Conservation (phyloP, 1,140 invertebrate genomes). For the Hylaeus volcanicus region DNA sequence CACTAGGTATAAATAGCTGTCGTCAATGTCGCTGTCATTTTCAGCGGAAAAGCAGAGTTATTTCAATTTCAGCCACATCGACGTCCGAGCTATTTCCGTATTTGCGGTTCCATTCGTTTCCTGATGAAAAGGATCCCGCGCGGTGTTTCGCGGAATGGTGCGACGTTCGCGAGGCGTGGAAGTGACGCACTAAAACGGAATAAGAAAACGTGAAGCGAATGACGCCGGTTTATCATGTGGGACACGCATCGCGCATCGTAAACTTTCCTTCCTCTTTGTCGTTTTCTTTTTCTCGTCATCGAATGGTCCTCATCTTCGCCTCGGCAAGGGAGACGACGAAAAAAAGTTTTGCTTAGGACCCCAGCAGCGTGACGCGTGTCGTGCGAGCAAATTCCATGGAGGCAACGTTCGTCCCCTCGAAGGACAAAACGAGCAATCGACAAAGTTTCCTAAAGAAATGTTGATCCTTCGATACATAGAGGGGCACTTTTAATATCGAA, state of each 20-base stretch:
- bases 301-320: conserved; percentile 45
- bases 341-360: conserved; percentile 23
- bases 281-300: not conserved
- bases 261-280: conserved; percentile 55
- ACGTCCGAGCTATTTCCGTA: too few species aligned
- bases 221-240: conserved; percentile 56
- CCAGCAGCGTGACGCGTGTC: conserved; percentile 33
- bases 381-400: conserved; percentile 26
- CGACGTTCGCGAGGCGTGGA: not conserved
- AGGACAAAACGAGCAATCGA: not conserved
- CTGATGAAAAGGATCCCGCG: not conserved
- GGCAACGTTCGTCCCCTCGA: not conserved
- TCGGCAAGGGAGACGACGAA: not conserved
- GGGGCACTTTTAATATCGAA: too few species aligned
- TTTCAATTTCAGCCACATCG: too few species aligned
- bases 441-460: not conserved
- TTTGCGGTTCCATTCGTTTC: not conserved
- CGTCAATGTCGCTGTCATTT: too few species aligned
- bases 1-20: too few species aligned
- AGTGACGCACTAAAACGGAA: not conserved
- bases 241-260: conserved; percentile 68
- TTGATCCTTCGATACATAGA: not conserved
- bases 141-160: not conserved
- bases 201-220: conserved; percentile 18
- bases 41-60: too few species aligned